Percentiles rank a stretch among this genome's conserved stretches.
Conservation (phyloP, 2,888 invertebrate species). For the Axea sp. region DNA sequence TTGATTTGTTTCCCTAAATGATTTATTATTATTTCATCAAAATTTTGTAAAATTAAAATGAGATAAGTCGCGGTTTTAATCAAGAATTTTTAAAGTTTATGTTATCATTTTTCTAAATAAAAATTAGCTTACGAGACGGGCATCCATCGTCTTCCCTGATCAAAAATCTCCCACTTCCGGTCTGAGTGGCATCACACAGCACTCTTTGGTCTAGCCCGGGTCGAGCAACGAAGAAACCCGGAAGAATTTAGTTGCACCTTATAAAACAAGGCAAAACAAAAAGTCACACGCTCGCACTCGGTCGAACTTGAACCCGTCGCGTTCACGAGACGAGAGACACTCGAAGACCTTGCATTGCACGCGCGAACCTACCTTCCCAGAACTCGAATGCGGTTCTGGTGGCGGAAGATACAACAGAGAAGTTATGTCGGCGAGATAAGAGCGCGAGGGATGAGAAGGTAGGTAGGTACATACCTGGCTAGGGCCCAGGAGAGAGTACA, state of each 20-base stretch:
- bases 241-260: not conserved
- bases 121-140: constrained; percentile 70
- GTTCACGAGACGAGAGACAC: constrained; percentile 46
- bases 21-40: too few relatives aligned
- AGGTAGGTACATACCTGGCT: constrained; percentile 74
- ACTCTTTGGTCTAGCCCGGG: constrained; percentile 29
- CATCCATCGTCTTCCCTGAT: constrained; percentile 71
- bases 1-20: too few relatives aligned
- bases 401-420: constrained; percentile 57
- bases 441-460: constrained; percentile 62
- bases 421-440: constrained; percentile 44
- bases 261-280: not conserved
- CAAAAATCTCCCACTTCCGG: constrained; percentile 60
- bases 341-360: constrained; percentile 55
- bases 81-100: too few relatives aligned
- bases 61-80: too few relatives aligned
- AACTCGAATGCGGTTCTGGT: constrained; percentile 57
- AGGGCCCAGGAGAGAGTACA: constrained; percentile 77
- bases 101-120: too few relatives aligned
- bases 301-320: constrained; percentile 30
- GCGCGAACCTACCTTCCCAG: constrained; percentile 54
- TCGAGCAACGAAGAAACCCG: constrained; percentile 1
- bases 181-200: constrained; percentile 69
- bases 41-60: too few relatives aligned
- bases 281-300: constrained; percentile 33